Evolutionary conservation across 1,140 invertebrate genomes (phyloP).

Genomic region (Micrasema minimum): DNA sequence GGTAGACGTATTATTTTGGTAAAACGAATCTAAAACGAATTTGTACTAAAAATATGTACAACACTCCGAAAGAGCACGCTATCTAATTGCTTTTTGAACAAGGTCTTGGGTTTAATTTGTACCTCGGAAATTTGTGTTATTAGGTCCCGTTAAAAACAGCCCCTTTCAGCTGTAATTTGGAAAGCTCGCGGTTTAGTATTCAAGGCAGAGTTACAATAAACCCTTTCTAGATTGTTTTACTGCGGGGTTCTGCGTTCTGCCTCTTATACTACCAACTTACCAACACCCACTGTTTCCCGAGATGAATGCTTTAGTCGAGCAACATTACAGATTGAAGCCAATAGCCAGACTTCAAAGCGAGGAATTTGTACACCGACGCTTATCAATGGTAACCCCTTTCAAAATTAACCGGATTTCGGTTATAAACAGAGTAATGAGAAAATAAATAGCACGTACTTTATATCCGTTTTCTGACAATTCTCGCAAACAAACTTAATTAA

Average conservation of each 20-base stretch:
- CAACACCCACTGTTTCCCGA: not conserved
- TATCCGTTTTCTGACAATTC: not conserved
- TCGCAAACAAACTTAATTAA: slow-evolving; percentile 6
- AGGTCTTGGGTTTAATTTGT: slow-evolving; percentile 31
- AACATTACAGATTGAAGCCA: slow-evolving; percentile 45
- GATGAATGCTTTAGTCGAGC: slow-evolving; percentile 24
- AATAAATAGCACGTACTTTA: slow-evolving; percentile 4
- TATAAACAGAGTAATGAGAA: slow-evolving; percentile 21
- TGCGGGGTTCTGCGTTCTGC: slow-evolving; percentile 5
- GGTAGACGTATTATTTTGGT: too few species aligned
- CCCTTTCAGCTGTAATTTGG: slow-evolving; percentile 31
- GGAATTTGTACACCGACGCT: slow-evolving; percentile 36
- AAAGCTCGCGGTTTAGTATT: slow-evolving; percentile 44
- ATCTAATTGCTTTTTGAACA: slow-evolving; percentile 33
- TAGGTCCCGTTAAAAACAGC: slow-evolving; percentile 39
- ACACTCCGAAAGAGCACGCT: slow-evolving; percentile 7
- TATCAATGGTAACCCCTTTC: slow-evolving; percentile 16
- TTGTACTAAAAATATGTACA: not conserved
- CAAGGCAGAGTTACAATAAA: slow-evolving; percentile 39
- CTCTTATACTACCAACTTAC: too few species aligned
- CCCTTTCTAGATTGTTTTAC: slow-evolving; percentile 41
- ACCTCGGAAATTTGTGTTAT: slow-evolving; percentile 39
- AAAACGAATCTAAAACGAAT: too few species aligned
- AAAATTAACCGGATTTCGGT: slow-evolving; percentile 22
- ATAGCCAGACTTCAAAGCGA: slow-evolving; percentile 48